Evolutionary conservation across 2,797 vertebrate species (phyloP).

Genomic region (Lacerta viridis): DNA sequence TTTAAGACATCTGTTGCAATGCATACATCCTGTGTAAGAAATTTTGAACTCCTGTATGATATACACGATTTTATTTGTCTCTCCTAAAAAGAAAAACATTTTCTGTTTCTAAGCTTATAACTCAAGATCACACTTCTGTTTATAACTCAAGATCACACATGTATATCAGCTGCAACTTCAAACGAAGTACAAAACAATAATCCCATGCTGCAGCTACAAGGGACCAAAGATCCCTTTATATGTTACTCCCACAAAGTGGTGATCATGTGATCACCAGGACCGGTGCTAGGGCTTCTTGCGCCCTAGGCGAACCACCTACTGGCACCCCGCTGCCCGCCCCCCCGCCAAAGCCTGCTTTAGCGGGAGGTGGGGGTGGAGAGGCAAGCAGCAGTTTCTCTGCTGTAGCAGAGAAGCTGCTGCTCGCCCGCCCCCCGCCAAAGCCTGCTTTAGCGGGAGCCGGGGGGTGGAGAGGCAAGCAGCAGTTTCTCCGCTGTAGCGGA

Average conservation of each 20-base stretch:
- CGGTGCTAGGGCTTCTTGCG: too few species aligned
- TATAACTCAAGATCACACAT: neutral
- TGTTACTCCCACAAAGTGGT: neutral
- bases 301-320: too few species aligned
- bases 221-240: neutral
- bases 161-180: neutral
- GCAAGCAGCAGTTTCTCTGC: too few species aligned
- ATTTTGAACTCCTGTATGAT: neutral
- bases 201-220: neutral
- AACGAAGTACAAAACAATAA: neutral
- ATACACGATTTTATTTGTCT: neutral
- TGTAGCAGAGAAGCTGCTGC: too few species aligned
- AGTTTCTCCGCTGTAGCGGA: too few species aligned
- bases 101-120: neutral
- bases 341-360: too few species aligned
- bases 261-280: too few species aligned
- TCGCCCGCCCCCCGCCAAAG: too few species aligned
- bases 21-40: neutral
- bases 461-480: too few species aligned
- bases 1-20: neutral
- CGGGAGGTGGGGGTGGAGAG: too few species aligned
- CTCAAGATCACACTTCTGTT: neutral
- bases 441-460: too few species aligned
- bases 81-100: neutral
- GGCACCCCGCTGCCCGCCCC: too few species aligned